Percentiles rank a stretch among this genome's conserved stretches.
These are phyloP conservation scores for Kryptolebias ocellatus DNA, from an alignment of 2,797 vertebrate species.

Conservation along the genomic window DNA sequence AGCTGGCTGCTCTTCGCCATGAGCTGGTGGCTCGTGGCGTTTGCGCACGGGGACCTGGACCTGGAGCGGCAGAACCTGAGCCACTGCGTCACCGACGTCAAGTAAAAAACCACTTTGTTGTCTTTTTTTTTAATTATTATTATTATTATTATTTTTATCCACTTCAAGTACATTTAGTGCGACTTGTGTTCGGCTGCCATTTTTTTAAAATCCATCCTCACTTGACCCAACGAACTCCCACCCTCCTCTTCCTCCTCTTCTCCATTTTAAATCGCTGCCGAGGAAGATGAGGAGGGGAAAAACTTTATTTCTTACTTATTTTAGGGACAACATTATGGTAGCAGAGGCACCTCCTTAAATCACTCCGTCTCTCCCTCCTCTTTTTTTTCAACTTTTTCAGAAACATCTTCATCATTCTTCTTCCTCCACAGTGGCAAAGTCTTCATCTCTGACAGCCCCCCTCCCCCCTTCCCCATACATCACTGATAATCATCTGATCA, in stretches of 20 bases:
- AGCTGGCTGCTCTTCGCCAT: slow-evolving; percentile 98
- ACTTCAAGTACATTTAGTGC: slow-evolving; percentile 10
- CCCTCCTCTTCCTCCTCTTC: slow-evolving; percentile 9
- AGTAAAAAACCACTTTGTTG: slow-evolving; percentile 75
- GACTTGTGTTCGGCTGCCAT: background rate
- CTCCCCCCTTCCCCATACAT: too few relatives aligned
- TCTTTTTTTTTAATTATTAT: too few relatives aligned
- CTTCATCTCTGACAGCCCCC: too few relatives aligned
- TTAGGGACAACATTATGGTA: background rate
- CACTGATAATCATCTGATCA: too few relatives aligned
- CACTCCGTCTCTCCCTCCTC: too few relatives aligned
- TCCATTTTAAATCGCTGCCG: slow-evolving; percentile 14
- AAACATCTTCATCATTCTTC: too few relatives aligned
- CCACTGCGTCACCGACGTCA: slow-evolving; percentile 90
- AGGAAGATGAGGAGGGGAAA: slow-evolving; percentile 8
- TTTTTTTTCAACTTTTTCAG: too few relatives aligned
- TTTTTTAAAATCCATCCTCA: background rate
- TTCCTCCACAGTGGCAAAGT: too few relatives aligned
- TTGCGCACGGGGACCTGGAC: slow-evolving; percentile 92
- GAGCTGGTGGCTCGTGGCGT: slow-evolving; percentile 98
- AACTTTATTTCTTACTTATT: background rate
- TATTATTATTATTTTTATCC: too few relatives aligned
- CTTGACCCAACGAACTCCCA: background rate
- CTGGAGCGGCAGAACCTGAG: slow-evolving; percentile 51
- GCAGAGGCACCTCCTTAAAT: too few relatives aligned